Evolutionary conservation across 2,888 invertebrate species (phyloP).

Genomic region (Fabriciana adippe): DNA sequence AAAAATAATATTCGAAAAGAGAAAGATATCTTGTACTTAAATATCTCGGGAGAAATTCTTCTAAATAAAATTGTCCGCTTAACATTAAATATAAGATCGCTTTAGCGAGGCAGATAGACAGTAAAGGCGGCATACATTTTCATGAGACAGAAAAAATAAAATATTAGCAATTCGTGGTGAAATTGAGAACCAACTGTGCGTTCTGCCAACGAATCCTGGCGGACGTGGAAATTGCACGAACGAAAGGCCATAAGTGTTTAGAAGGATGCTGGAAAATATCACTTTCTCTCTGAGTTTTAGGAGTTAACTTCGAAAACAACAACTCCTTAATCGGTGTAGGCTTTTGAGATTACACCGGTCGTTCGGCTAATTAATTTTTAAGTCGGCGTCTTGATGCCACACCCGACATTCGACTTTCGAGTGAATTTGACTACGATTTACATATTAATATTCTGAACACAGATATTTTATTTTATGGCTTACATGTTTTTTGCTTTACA

Average conservation of each 20-base stretch:
- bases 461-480: slow-evolving; percentile 15
- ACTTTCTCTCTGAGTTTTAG: slow-evolving; percentile 52
- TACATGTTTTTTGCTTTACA: neutral
- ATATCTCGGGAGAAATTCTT: slow-evolving; percentile 56
- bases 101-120: slow-evolving; percentile 69
- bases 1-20: slow-evolving; percentile 54
- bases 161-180: slow-evolving; percentile 58
- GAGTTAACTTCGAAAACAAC: slow-evolving; percentile 61
- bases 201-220: slow-evolving; percentile 63
- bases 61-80: slow-evolving; percentile 66
- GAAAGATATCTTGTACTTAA: slow-evolving; percentile 53
- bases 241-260: slow-evolving; percentile 55
- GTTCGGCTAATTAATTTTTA: slow-evolving; percentile 83
- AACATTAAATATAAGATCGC: slow-evolving; percentile 73
- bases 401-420: slow-evolving; percentile 65
- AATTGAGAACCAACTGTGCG: slow-evolving; percentile 64
- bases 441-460: slow-evolving; percentile 46
- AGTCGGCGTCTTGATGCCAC: slow-evolving; percentile 69
- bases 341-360: slow-evolving; percentile 77
- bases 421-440: slow-evolving; percentile 69
- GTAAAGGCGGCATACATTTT: slow-evolving; percentile 73
- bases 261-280: slow-evolving; percentile 50
- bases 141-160: slow-evolving; percentile 53
- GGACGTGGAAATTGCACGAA: slow-evolving; percentile 47
- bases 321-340: slow-evolving; percentile 63